Evolutionary conservation across 2,888 invertebrate genomes (phyloP), one percentile per base, ranked within the genome.

Genomic region (Ornithoptera priamus): DNA sequence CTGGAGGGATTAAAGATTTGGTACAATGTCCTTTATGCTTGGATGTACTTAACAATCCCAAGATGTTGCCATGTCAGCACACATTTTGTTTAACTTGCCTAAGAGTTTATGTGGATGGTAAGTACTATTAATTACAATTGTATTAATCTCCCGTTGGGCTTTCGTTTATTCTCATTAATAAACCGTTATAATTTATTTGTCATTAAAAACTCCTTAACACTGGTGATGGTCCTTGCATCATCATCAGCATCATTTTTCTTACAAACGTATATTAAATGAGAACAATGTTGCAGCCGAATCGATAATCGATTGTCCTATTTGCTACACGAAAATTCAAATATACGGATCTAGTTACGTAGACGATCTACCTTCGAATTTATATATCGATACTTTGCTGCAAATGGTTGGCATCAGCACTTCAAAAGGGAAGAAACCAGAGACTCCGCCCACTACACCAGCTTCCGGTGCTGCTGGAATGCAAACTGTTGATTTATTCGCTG

Each of bases 61-160:
- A 93, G 81, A 95, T 95, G 94, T 82, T 95, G 75, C 93, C 94
- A 0, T 95, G 95, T 76, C 95, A 95, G 75, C 95, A 95, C 78
- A 95, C 95, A 1, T 95, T 95, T 81, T 95, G 95, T 72, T 82
- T 93, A 69, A 84, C 89, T 2, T 95, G 95, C 75, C 84, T 95
- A 42, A 89, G 92, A 72, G 90, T 89, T 62, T 93, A 93, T 75
- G 83, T 89, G 58, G 84, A 83, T 70, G 89, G 93, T 85, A 71
- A 70, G 78, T 8, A 42, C n/a, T n/a, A 58, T 22, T 58, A 58
- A 22, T 22, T 12, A 58, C 1, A 22, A 22, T 15, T 58, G 22
- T 58, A 58, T 15, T 58, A 20, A 6, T 58, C 12, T 12, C 22
- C 15, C 4, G 22, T 53, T 6, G 4, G 18, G 6, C 6, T n/a